Conservation (phyloP, 1,140 invertebrate genomes). For the Drosophila pallidifrons region DNA sequence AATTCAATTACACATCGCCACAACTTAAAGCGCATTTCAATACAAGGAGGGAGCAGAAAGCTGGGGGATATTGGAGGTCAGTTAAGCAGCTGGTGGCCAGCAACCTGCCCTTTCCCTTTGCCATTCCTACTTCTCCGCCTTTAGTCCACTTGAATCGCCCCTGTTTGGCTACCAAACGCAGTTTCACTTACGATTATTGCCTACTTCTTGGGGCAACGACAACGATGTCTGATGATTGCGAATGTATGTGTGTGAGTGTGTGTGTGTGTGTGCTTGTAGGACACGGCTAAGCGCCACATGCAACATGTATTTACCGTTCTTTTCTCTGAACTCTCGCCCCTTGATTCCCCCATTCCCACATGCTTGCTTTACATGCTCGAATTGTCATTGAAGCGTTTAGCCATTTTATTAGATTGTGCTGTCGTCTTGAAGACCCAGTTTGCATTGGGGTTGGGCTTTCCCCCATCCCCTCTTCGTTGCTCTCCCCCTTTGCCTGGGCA, state of each 20-base stretch:
- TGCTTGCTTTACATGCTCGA: constrained; percentile 76
- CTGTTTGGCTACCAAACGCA: constrained; percentile 14
- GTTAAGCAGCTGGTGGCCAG: constrained; percentile 45
- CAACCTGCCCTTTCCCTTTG: neutral
- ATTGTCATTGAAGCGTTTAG: constrained; percentile 83
- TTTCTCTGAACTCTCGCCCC: constrained; percentile 7
- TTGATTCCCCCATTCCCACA: neutral
- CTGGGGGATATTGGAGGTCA: constrained; percentile 3
- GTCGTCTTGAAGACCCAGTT: constrained; percentile 67
- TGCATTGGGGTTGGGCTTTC: constrained; percentile 23
- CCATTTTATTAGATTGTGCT: constrained; percentile 81
- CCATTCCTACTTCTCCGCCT: neutral
- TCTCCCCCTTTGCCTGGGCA: constrained; percentile 19
- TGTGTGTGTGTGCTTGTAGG: constrained; percentile 47
- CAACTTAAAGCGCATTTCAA: constrained; percentile 75
- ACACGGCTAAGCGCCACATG: constrained; percentile 78
- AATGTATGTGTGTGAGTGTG: neutral
- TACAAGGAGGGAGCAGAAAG: constrained; percentile 21
- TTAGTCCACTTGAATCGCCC: neutral
- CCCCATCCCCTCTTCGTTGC: neutral
- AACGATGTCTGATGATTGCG: constrained; percentile 55
- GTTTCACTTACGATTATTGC: constrained; percentile 82
- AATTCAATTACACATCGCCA: constrained; percentile 78
- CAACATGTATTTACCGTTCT: constrained; percentile 72
- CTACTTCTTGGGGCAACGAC: constrained; percentile 56